Percentiles rank a stretch among this genome's conserved stretches.
Evolutionary conservation across 53 echinoderm and acorn worm genomes (phyloP).

Genomic region (Holothuria leucospilota): DNA sequence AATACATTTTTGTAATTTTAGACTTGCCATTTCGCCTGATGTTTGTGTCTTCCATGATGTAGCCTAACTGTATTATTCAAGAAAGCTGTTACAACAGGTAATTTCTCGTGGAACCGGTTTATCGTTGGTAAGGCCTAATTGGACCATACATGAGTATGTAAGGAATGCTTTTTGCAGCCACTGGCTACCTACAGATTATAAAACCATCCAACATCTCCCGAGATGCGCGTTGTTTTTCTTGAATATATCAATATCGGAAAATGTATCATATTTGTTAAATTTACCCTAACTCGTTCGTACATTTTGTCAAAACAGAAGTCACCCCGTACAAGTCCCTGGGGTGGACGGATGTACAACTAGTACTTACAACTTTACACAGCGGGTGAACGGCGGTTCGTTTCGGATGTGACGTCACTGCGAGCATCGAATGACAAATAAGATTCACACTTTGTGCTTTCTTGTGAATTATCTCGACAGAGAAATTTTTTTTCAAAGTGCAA

Average conservation of each 20-base stretch:
- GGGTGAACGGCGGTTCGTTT: conserved; percentile 31
- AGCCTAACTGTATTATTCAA: no score
- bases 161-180: no score
- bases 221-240: no score
- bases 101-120: no score
- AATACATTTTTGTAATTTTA: no score
- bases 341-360: neutral
- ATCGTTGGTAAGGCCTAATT: no score
- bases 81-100: no score
- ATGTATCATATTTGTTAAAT: conserved; percentile 38
- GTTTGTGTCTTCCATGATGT: no score
- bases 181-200: no score
- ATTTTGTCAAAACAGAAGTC: conserved; percentile 32
- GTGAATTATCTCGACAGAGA: conserved; percentile 1
- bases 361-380: conserved; percentile 29
- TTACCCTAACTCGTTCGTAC: conserved; percentile 31
- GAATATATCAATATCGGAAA: neutral
- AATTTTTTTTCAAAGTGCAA: neutral
- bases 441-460: neutral
- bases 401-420: conserved; percentile 33
- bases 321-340: neutral
- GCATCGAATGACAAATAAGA: conserved; percentile 40
- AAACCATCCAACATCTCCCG: no score
- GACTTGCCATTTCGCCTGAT: no score
- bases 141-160: no score